A percentile compares a stretch with the other conserved stretches of the same genome.
These are phyloP conservation scores for Pterocles burchelli DNA, from an alignment of 2,113 vertebrate species.

Conservation along the genomic window DNA sequence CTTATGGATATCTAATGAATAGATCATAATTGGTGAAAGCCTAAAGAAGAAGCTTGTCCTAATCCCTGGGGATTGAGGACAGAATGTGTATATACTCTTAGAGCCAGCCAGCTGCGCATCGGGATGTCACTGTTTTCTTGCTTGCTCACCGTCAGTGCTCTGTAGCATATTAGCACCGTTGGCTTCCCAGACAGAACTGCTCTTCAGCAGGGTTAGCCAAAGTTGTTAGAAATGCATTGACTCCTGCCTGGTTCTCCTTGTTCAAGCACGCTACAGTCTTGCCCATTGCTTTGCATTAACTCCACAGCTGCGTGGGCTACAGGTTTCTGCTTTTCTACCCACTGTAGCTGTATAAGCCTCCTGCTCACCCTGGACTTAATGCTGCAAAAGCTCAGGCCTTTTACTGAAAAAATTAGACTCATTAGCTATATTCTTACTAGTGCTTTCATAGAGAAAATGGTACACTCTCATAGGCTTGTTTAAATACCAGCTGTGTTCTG, in stretches of 20 bases:
- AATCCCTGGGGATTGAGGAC: not conserved
- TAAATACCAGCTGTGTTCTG: not conserved
- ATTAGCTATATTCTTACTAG: not conserved
- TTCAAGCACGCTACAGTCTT: not conserved
- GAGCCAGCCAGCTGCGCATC: not conserved
- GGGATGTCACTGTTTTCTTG: not conserved
- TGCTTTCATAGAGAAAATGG: not conserved
- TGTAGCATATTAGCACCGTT: not conserved
- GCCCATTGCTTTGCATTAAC: not conserved
- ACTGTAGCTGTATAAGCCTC: not conserved
- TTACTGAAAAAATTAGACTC: not conserved
- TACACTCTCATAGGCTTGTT: not conserved
- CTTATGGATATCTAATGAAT: not conserved
- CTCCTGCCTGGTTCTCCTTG: not conserved
- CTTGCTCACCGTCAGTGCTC: not conserved
- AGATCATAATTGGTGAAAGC: not conserved
- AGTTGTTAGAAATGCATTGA: not conserved
- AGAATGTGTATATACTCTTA: not conserved
- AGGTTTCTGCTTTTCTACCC: not conserved
- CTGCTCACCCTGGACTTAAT: not conserved
- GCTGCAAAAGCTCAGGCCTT: not conserved
- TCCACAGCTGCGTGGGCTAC: accelerated
- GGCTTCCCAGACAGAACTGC: not conserved
- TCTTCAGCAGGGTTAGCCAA: not conserved
- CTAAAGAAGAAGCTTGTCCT: not conserved